A percentile compares a stretch with the other conserved stretches of the same genome.
These are phyloP conservation scores for Ranitomeya variabilis DNA, from an alignment of 2,113 vertebrate species.

Conservation along the genomic window DNA sequence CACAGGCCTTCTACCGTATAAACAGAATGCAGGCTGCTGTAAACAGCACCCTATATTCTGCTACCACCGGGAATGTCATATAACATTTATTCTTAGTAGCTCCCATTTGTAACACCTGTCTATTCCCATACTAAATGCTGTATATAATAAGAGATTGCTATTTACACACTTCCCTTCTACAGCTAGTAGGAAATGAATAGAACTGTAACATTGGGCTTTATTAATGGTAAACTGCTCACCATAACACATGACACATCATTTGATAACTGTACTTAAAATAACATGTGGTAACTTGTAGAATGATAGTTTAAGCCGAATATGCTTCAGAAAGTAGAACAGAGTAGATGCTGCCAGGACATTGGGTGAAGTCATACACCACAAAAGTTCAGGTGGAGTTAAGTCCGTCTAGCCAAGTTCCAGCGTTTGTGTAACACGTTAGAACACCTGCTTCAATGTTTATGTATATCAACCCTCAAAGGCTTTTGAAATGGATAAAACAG, in stretches of 20 bases:
- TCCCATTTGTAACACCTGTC: too few species aligned
- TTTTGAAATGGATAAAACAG: conserved; percentile 3
- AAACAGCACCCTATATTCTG: too few species aligned
- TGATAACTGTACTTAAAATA: conserved; percentile 20
- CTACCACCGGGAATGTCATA: too few species aligned
- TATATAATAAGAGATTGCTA: too few species aligned
- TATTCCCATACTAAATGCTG: too few species aligned
- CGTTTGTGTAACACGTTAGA: conserved; percentile 5
- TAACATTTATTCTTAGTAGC: too few species aligned
- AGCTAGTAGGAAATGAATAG: too few species aligned
- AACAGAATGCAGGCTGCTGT: too few species aligned
- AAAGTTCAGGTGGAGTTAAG: conserved; percentile 54
- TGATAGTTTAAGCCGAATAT: conserved; percentile 13
- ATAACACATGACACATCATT: conserved; percentile 6
- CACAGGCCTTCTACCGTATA: too few species aligned
- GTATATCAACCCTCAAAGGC: not conserved
- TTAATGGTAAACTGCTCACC: not conserved
- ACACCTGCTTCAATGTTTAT: conserved; percentile 45
- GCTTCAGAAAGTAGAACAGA: conserved; percentile 23
- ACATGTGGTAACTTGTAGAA: conserved; percentile 37
- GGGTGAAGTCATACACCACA: conserved; percentile 54
- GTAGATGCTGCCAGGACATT: conserved; percentile 25
- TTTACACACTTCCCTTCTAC: too few species aligned
- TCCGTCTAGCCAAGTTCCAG: conserved; percentile 21
- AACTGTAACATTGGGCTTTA: too few species aligned